Base-by-base conservation (phyloP, 2,888 invertebrate species). In the Ennomos quercinarius region DNA sequence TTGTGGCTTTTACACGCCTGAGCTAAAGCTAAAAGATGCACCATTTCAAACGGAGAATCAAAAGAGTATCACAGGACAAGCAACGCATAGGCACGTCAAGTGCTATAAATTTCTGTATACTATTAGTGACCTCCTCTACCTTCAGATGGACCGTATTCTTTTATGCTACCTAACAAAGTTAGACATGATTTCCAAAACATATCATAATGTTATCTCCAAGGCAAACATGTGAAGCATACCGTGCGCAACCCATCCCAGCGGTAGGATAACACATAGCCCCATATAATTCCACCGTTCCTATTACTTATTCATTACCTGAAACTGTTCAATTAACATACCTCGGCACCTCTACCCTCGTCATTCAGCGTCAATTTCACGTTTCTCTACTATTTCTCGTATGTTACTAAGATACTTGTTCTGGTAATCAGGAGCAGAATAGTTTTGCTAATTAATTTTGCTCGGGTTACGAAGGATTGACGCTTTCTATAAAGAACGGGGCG, bases 331-430 rank as follows among this genome's bases (percentile, higher is more conserved):
- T 62, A 49, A 72, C 73, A 72, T 61, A 68, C 59, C 61, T 67
- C 63, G 68, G 64, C 70, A 67, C 68, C 55, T 43, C 44, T 62
- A 74, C 75, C 75, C 74, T 71, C 74, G 68, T 75, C 75, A 75
- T 75, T 75, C 75, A 74, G 70, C 55, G 72, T 74, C 74, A 62
- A 62, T 64, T 67, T 66, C 50, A 55, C 60, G 41, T 54, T 47
- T 43, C 55, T 58, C 27, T 42, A 46, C 47, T 60, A 55, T 51
- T 55, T 60, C 43, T 46, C 40, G 46, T 39, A 41, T 53, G 39
- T 52, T 53, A 56, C 55, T 13, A 27, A 49, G 12, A 27, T 43
- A 46, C 57, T 41, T 46, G 56, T 56, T 41, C 45, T 27, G 57
- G 41, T 50, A 50, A 57, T 57, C 50, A 46, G 40, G 45, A 50